Base-by-base conservation (phyloP, 2,888 invertebrate species). In the Aphodius sticticus region DNA sequence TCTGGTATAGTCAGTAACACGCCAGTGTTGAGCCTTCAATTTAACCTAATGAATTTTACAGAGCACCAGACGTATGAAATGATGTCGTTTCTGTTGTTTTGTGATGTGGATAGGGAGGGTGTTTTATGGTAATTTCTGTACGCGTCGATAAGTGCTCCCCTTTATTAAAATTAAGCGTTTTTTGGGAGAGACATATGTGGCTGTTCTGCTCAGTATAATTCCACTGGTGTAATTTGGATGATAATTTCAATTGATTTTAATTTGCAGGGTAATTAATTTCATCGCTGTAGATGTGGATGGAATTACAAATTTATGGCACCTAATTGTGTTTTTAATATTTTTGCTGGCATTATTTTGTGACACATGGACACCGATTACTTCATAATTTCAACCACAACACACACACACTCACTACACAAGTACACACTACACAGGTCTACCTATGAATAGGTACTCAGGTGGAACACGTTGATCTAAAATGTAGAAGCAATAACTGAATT, bases 21-120 rank as follows among this genome's bases (percentile, higher is more conserved):
- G 53, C 53, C 12, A 53, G 53, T 53, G 53, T 53, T 53, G 53
- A 53, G 53, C 53, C 53, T 53, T 53, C 53, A 53, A 53, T 53
- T 53, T 53, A 53, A 53, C 53, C 53, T 53, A 53, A 53, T 53
- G 53, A 53, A 53, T 53, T 53, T 53, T 53, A 53, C 53, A 53
- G 53, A 5, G 53, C 53, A 53, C 53, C 53, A 53, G 53, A 53
- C 53, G 53, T 53, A 53, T 53, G 12, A 53, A 53, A 53, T 53
- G 53, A 53, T 53, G 53, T 53, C 53, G 53, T 53, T 53, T 53
- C 53, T 53, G 53, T 53, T 53, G 53, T 53, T 53, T 53, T 53
- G 53, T 53, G 7, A 53, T 53, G 53, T 12, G 53, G 53, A 53
- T 53, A 12, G 53, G 53, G 53, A 53, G 53, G 53, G 53, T 53